Percentiles rank a stretch among this genome's conserved stretches.
Evolutionary conservation across 92 coral and sea anemone genomes (phyloP).

Genomic region (Zoanthus gigantus): DNA sequence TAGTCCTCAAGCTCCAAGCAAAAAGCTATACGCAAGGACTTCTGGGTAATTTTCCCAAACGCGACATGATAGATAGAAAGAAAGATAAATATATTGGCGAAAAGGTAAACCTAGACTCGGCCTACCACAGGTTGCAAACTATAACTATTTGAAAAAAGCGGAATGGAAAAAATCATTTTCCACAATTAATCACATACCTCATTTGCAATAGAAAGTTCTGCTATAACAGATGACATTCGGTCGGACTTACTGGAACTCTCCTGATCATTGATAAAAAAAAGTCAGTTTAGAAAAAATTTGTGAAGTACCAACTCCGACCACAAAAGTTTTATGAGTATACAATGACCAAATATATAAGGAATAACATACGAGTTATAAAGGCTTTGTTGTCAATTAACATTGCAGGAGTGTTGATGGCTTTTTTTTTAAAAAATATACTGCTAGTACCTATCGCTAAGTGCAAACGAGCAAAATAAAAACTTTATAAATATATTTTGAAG

Average conservation of each 20-base stretch:
- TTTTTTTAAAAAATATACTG: no score
- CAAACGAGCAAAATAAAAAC: no score
- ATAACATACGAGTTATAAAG: not conserved
- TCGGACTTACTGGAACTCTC: constrained; percentile 80
- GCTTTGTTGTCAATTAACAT: not conserved
- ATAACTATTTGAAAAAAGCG: no score
- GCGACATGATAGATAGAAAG: no score
- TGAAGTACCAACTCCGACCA: not conserved
- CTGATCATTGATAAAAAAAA: constrained; percentile 45
- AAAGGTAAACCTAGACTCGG: no score
- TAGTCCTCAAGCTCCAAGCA: no score
- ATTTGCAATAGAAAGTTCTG: constrained; percentile 85
- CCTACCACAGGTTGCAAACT: not conserved
- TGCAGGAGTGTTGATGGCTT: no score
- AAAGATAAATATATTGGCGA: no score
- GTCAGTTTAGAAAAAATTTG: not conserved
- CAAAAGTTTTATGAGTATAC: not conserved
- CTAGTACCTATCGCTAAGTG: no score
- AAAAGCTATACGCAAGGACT: no score
- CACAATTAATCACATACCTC: constrained; percentile 66
- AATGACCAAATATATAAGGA: not conserved
- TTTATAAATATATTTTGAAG: no score
- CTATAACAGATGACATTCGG: constrained; percentile 76
- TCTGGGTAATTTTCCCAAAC: no score
- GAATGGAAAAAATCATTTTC: not conserved